Evolutionary conservation across 2,113 vertebrate species (phyloP).

Genomic region (Cololabis saira): DNA sequence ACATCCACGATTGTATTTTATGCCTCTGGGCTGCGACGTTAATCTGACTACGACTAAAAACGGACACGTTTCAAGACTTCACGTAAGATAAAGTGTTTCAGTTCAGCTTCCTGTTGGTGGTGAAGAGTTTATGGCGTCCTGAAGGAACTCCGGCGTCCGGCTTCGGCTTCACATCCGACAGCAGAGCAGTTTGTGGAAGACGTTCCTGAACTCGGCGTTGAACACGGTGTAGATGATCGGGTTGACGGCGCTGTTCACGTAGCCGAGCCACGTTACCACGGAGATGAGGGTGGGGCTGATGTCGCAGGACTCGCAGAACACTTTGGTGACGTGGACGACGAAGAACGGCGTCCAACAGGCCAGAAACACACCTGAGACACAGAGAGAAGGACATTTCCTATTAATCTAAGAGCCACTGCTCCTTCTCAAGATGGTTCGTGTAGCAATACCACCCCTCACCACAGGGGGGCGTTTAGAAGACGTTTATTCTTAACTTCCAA

Average conservation of each 20-base stretch:
- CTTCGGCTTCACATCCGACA: conserved; percentile 55
- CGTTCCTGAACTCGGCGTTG: conserved; percentile 79
- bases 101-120: too few relatives aligned
- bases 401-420: background rate
- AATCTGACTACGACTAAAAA: too few relatives aligned
- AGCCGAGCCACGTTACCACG: conserved; percentile 83
- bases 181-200: conserved; percentile 81
- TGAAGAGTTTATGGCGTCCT: too few relatives aligned
- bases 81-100: too few relatives aligned
- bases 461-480: too few relatives aligned
- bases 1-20: conserved; percentile 48
- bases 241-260: conserved; percentile 82
- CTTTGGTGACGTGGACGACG: conserved; percentile 80
- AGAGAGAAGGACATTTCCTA: background rate
- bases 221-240: conserved; percentile 84
- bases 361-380: conserved; percentile 78
- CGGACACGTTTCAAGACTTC: too few relatives aligned
- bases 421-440: too few relatives aligned
- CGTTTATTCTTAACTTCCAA: too few relatives aligned
- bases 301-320: conserved; percentile 72
- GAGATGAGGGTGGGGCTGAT: conserved; percentile 77
- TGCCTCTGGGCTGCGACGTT: conserved; percentile 64
- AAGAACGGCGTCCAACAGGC: conserved; percentile 84
- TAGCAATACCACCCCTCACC: background rate
- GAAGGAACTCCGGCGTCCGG: too few relatives aligned